Conservation (phyloP, 2,888 invertebrate genomes). For the Lepetodrilus schrolli region DNA sequence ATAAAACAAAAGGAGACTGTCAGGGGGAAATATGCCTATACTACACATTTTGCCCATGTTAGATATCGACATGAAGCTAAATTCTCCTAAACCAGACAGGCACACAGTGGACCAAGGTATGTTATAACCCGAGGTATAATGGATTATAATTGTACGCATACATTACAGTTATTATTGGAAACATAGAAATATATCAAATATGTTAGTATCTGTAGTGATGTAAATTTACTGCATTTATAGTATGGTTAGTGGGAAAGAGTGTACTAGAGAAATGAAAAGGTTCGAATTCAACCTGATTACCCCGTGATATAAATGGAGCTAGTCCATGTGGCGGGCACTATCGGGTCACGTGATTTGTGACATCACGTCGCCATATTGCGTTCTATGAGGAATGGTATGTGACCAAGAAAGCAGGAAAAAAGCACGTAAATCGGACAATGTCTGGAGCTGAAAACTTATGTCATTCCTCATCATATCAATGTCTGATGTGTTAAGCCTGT, state of each 20-base stretch:
- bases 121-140: too few relatives aligned
- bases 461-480: slow-evolving; percentile 32
- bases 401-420: slow-evolving; percentile 37
- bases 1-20: too few relatives aligned
- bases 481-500: slow-evolving; percentile 37
- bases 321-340: slow-evolving; percentile 1
- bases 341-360: slow-evolving; percentile 36
- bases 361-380: slow-evolving; percentile 45
- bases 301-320: slow-evolving; percentile 5
- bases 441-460: slow-evolving; percentile 33
- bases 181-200: background rate
- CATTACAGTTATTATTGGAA: too few relatives aligned
- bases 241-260: background rate
- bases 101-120: background rate
- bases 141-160: too few relatives aligned
- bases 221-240: background rate
- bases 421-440: slow-evolving; percentile 33
- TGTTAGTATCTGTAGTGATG: background rate
- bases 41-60: too few relatives aligned
- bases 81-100: background rate
- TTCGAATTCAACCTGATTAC: background rate
- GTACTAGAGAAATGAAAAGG: too few relatives aligned
- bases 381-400: slow-evolving; percentile 40
- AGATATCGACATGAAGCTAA: slow-evolving; percentile 4
- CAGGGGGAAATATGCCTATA: too few relatives aligned